Evolutionary conservation across 2,797 vertebrate genomes (phyloP).

Genomic region (Acipenser ruthenus): DNA sequence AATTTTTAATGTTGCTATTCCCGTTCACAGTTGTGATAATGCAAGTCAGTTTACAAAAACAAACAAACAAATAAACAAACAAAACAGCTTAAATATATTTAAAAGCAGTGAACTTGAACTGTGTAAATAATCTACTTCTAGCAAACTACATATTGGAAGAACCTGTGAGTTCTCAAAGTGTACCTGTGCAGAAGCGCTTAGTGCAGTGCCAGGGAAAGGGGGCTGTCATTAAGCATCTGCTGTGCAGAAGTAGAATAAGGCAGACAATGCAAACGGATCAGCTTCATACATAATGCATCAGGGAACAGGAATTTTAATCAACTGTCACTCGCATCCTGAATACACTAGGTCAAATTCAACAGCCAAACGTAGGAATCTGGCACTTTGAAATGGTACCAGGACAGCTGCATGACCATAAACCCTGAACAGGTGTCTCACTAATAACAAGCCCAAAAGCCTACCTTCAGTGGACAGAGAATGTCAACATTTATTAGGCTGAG

Average conservation of each 20-base stretch:
- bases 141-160: too few species aligned
- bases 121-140: too few species aligned
- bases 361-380: not conserved
- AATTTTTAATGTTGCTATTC: too few species aligned
- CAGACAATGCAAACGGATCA: not conserved
- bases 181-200: too few species aligned
- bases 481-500: not conserved
- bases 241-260: not conserved
- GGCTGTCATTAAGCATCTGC: not conserved
- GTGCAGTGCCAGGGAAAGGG: not conserved
- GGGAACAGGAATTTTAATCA: slow-evolving; percentile 1
- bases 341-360: not conserved
- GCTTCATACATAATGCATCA: not conserved
- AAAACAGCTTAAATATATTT: too few species aligned
- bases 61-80: too few species aligned
- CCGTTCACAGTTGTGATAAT: too few species aligned
- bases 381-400: not conserved
- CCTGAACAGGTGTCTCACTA: not conserved
- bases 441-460: not conserved
- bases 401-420: not conserved
- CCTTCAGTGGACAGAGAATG: not conserved
- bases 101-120: too few species aligned
- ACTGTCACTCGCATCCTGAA: not conserved
- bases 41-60: too few species aligned
- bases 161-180: too few species aligned